Evolutionary conservation across 2,797 vertebrate genomes (phyloP).

Genomic region (Bovichtus diacanthus): DNA sequence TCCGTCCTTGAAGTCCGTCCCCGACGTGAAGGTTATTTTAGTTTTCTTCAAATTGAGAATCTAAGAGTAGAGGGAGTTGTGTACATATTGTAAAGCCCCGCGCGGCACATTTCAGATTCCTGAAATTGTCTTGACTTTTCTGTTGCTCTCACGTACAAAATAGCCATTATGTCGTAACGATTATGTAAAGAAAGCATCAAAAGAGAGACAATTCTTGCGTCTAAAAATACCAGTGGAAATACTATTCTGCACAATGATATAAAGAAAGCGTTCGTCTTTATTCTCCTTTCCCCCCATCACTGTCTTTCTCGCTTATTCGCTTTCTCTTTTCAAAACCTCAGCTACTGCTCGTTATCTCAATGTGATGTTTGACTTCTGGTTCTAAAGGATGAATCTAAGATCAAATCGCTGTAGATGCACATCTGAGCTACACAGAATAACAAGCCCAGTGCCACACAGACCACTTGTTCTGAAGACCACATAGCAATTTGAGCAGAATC

Average conservation of each 20-base stretch:
- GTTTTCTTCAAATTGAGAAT: neutral
- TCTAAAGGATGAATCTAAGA: conserved; percentile 37
- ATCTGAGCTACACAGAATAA: conserved; percentile 27
- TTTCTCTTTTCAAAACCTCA: conserved; percentile 24
- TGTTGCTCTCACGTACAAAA: conserved; percentile 23
- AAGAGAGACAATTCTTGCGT: neutral
- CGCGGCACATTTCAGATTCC: neutral
- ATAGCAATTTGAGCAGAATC: conserved; percentile 45
- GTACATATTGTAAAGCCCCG: neutral
- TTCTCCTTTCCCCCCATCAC: neutral
- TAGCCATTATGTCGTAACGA: neutral
- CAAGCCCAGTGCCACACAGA: conserved; percentile 39
- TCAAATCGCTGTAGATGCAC: conserved; percentile 27
- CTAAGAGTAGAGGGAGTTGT: neutral
- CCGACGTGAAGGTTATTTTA: neutral
- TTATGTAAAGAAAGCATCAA: neutral
- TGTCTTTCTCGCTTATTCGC: conserved; percentile 31
- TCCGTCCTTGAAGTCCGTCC: neutral
- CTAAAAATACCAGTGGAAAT: conserved; percentile 9
- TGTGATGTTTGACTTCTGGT: conserved; percentile 19
- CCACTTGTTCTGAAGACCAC: conserved; percentile 47
- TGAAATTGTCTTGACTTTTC: conserved; percentile 7
- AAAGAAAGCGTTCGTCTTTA: conserved; percentile 3
- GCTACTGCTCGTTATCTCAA: conserved; percentile 14
- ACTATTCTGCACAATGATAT: neutral